Evolutionary conservation across 1,140 invertebrate species (phyloP).

Genomic region (Drosophila yakuba): DNA sequence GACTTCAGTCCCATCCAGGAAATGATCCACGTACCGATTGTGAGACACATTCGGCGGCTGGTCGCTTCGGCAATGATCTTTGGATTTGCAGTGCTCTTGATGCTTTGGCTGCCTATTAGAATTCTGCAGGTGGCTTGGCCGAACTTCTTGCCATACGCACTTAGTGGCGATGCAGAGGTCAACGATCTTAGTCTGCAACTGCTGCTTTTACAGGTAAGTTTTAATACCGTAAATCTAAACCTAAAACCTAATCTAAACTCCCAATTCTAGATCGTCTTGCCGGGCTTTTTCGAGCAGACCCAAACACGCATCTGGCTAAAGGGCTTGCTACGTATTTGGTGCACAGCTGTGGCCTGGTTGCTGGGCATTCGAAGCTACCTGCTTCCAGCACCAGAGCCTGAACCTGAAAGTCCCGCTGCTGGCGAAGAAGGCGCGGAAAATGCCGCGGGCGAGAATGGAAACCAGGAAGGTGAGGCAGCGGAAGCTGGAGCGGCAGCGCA

Average conservation of each 20-base stretch:
- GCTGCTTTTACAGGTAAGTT: slow-evolving; percentile 92
- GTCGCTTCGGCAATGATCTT: slow-evolving; percentile 98
- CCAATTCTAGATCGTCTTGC: slow-evolving; percentile 92
- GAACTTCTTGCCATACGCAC: slow-evolving; percentile 96
- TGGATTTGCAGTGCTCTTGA: slow-evolving; percentile 96
- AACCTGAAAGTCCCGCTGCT: slow-evolving; percentile 51
- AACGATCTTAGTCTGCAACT: slow-evolving; percentile 97
- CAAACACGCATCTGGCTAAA: slow-evolving; percentile 97
- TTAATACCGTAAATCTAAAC: too few species aligned
- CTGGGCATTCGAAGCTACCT: slow-evolving; percentile 96
- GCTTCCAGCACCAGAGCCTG: slow-evolving; percentile 87
- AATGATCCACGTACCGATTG: slow-evolving; percentile 99
- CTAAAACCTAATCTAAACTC: neutral
- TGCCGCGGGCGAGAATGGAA: slow-evolving; percentile 20
- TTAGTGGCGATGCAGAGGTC: slow-evolving; percentile 92
- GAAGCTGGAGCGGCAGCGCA: slow-evolving; percentile 7
- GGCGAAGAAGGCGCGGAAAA: slow-evolving; percentile 69
- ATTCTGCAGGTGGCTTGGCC: slow-evolving; percentile 94
- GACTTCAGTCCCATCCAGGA: slow-evolving; percentile 99
- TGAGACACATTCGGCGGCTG: slow-evolving; percentile 94
- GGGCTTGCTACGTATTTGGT: slow-evolving; percentile 94
- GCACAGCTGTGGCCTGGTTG: slow-evolving; percentile 92
- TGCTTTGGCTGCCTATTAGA: slow-evolving; percentile 97
- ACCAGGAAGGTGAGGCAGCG: slow-evolving; percentile 13
- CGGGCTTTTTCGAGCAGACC: slow-evolving; percentile 97